phyloP scores from a whole-genome alignment of 2,888 invertebrate species.

The Yponomeuta sedellus region DNA sequence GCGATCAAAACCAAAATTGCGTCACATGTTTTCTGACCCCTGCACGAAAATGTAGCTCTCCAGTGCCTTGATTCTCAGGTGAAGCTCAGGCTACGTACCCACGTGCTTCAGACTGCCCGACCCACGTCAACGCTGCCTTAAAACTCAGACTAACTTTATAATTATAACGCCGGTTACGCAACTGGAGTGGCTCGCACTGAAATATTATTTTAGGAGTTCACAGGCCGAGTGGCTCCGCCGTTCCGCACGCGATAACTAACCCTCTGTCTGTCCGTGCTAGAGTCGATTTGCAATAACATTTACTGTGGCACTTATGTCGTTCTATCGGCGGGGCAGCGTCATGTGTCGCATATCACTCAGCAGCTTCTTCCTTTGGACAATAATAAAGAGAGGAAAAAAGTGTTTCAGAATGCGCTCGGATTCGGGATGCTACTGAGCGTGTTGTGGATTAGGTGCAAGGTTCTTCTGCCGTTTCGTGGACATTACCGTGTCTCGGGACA shows the following conservation, averaged over 20 bases:
- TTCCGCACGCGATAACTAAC: conserved; percentile 1
- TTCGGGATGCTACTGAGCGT: not conserved
- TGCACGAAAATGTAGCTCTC: too few relatives aligned
- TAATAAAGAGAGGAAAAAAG: conserved; percentile 47
- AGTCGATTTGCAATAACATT: conserved; percentile 40
- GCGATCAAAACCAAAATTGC: too few relatives aligned
- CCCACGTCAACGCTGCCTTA: conserved; percentile 45
- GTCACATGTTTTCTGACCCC: too few relatives aligned
- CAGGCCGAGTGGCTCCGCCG: conserved; percentile 45
- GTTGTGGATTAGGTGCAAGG: not conserved
- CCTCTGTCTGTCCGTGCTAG: conserved; percentile 38
- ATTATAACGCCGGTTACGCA: conserved; percentile 70
- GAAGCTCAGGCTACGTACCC: too few relatives aligned
- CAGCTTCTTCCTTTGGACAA: conserved; percentile 68
- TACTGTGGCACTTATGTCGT: conserved; percentile 39
- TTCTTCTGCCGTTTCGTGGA: not conserved
- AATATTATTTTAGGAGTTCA: conserved; percentile 75
- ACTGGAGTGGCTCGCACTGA: conserved; percentile 67
- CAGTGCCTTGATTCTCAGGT: too few relatives aligned
- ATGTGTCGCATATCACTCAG: conserved; percentile 74
- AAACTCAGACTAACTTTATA: conserved; percentile 57
- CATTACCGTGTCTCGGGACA: not conserved
- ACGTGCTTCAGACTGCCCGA: not conserved
- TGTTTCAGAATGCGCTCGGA: conserved; percentile 23
- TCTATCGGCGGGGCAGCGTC: conserved; percentile 41